These are phyloP conservation scores for Daboia siamensis DNA, from an alignment of 2,113 vertebrate genomes.

Conservation along the genomic window DNA sequence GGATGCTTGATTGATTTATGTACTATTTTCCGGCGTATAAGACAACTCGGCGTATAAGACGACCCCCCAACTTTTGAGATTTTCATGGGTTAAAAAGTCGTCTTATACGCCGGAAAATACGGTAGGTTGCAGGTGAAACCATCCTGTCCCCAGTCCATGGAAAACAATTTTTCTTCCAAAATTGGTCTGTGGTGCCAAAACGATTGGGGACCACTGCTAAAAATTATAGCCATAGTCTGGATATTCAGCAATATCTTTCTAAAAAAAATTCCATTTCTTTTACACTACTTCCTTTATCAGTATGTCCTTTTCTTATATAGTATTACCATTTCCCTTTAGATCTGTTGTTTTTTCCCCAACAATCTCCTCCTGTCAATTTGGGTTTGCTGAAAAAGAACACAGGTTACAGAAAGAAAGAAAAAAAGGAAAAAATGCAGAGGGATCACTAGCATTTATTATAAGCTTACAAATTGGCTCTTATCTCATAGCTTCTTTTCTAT, in stretches of 20 bases:
- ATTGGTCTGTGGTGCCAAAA: too few species aligned
- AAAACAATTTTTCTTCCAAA: neutral
- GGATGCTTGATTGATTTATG: too few species aligned
- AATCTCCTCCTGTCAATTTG: neutral
- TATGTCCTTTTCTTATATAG: neutral
- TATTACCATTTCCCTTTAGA: neutral
- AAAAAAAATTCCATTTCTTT: neutral
- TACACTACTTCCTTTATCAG: neutral
- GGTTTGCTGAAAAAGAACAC: neutral
- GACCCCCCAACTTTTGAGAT: too few species aligned
- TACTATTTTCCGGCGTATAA: too few species aligned
- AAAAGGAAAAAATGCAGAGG: neutral
- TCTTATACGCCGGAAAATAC: too few species aligned
- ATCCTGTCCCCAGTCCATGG: neutral
- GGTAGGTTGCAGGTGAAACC: neutral
- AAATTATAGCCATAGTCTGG: neutral
- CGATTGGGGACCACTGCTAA: too few species aligned
- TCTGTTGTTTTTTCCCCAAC: neutral
- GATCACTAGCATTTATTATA: neutral
- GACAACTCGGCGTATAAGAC: too few species aligned
- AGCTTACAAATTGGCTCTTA: neutral
- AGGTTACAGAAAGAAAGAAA: neutral
- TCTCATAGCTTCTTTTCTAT: neutral
- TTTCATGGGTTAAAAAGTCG: too few species aligned
- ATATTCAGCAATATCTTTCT: neutral